Evolutionary conservation across 2,113 vertebrate genomes (phyloP).

Genomic region (Orcinus orca): DNA sequence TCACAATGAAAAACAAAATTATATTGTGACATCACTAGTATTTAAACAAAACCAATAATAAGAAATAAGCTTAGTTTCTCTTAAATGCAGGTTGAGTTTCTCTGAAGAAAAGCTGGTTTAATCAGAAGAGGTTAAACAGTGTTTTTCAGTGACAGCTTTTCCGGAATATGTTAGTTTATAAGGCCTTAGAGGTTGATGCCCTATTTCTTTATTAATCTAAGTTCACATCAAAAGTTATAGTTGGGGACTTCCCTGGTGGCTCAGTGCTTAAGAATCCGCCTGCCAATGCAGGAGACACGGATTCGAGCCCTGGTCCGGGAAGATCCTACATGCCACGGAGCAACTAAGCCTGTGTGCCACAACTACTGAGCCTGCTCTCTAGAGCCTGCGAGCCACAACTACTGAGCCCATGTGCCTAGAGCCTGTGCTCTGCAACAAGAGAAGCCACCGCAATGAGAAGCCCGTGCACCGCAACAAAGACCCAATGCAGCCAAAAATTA

Average conservation of each 20-base stretch:
- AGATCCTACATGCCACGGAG: too few relatives aligned
- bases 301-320: too few relatives aligned
- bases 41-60: neutral
- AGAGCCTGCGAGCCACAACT: too few relatives aligned
- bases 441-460: too few relatives aligned
- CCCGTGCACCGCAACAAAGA: too few relatives aligned
- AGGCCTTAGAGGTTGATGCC: neutral
- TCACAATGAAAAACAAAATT: neutral
- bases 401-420: too few relatives aligned
- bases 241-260: neutral
- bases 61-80: neutral
- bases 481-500: too few relatives aligned
- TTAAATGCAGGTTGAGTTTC: neutral
- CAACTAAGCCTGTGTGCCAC: too few relatives aligned
- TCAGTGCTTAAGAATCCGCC: too few relatives aligned
- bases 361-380: too few relatives aligned
- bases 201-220: neutral
- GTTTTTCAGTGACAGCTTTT: neutral
- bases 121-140: neutral
- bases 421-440: too few relatives aligned
- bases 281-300: too few relatives aligned
- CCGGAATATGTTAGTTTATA: neutral
- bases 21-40: neutral
- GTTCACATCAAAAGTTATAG: neutral
- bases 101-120: neutral